Base-by-base conservation (phyloP, 2,113 vertebrate genomes). In the Polypterus senegalus region DNA sequence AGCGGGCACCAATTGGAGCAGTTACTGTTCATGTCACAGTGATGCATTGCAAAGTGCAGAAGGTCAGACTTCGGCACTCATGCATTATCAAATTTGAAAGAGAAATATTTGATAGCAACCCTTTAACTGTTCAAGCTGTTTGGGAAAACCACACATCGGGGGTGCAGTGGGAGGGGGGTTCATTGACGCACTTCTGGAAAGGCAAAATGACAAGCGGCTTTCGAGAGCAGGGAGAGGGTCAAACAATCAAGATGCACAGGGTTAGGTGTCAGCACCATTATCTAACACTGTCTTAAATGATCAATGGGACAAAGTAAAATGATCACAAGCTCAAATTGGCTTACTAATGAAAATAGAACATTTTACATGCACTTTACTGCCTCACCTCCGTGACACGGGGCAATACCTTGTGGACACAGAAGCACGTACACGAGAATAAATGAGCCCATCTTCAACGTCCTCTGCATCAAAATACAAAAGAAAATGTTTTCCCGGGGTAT, bases 11-110 rank as follows among this genome's bases (percentile, higher is more conserved):
- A 94, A 94, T 92, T 89, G 89, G 86, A 80, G 87, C 79, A 77
- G 87, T 92, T 92, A 92, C 89, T 89, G 89, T 84, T 82, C 66
- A 2, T 90, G 91, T 93, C 93, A 92, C 78, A 86, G 86, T 97
- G 93, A 97, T 96, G 84, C 88, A 97, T 94, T 91, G 86, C 89
- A 77, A 73, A 8, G 86, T 85, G 87, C 82, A 79, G 89, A 87
- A 92, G 94, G 92, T 95, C 92, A 92, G 72, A 74, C 86, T 91
- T 94, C 90, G 89, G 87, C 88, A 96, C 92, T 95, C 94, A 93
- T 97, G 91, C 85, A 94, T 96, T 95, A 98, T 94, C 91, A 97
- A 91, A 93, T 92, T 85, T 89, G 89, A 94, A 89, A 91, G 91
- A 90, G 82, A 89, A 88, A 88, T 85, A 89, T 86, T 86, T 69